Evolutionary conservation across 2,888 invertebrate species (phyloP), one percentile per base, ranked within the genome.

Genomic region (Apantesis nais): DNA sequence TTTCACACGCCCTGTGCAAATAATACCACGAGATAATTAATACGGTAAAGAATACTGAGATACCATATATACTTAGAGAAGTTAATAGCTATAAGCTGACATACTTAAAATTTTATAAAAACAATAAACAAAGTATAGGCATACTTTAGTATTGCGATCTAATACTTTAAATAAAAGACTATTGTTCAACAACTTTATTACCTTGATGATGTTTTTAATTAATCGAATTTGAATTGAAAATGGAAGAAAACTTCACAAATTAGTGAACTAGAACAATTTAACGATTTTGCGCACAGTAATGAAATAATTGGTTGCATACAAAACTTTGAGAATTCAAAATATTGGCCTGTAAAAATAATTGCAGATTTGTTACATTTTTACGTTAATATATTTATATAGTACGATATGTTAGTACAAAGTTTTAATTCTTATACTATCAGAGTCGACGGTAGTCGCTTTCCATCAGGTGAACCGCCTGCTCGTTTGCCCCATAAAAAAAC

Each of bases 1-100:
- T 19, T 80, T 80, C 79, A 71, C 79, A 79, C 80, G 80, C 58
- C 80, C 71, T 69, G 68, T 74, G 63, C 68, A 63, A 62, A 62
- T 67, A 70, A 64, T 34, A n/a, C 25, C 52, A 52, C 25, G 25
- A 8, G 25, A 25, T 25, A 55, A 25, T 25, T 66, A 66, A 16
- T 55, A 34, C n/a, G 16, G 22, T n/a, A 55, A 66, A 44, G 29
- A 52, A 55, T 55, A 25, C 25, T 22, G 31, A 66, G 31, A 37
- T 16, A 55, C 31, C 31, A n/a, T 37, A 16, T n/a, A 9, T 48
- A 48, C n/a, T 52, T 52, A n/a, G 3, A 34, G 0, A 16, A 14
- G 11, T 55, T 25, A 55, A n/a, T 25, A 60, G 19, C 11, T 62
- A 25, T 37, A 3, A 16, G 11, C 4, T 44, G 29, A 63, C 12